Conservation (phyloP, 2,888 invertebrate species). For the Megalurothrips usitatus region DNA sequence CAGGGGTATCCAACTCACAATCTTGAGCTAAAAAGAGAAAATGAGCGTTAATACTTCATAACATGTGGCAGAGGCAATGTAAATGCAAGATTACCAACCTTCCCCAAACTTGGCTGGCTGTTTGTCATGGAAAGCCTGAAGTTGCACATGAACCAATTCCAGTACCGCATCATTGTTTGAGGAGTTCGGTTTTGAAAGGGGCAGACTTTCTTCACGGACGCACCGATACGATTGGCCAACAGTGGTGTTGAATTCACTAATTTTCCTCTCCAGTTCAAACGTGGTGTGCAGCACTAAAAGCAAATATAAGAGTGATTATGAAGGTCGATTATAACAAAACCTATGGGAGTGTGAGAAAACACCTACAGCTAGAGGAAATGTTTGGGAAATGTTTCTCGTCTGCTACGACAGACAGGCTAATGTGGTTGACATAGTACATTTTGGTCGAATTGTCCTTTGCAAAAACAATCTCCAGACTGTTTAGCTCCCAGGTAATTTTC, state of each 20-base stretch:
- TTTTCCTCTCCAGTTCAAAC: not conserved
- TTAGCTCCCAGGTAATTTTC: not conserved
- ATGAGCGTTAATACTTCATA: not conserved
- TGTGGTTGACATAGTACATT: not conserved
- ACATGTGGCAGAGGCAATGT: not conserved
- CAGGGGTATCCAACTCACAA: slow-evolving; percentile 58
- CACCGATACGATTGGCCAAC: not conserved
- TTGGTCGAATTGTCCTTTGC: not conserved
- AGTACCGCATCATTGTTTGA: not conserved
- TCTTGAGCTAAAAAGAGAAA: not conserved
- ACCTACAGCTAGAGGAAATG: not conserved
- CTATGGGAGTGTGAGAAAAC: not conserved
- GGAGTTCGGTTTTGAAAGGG: not conserved
- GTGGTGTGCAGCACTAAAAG: not conserved
- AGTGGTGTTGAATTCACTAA: not conserved
- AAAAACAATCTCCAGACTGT: not conserved
- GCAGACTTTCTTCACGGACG: not conserved
- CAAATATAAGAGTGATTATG: not conserved
- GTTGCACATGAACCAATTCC: not conserved
- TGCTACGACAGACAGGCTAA: not conserved
- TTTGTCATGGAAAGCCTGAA: not conserved
- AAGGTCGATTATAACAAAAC: not conserved
- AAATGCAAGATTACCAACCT: not conserved
- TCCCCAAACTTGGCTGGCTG: not conserved
- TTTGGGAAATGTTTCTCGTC: not conserved